Evolutionary conservation across 2,888 invertebrate species (phyloP), one percentile per base, ranked within the genome.

Genomic region (Rosalia funebris): DNA sequence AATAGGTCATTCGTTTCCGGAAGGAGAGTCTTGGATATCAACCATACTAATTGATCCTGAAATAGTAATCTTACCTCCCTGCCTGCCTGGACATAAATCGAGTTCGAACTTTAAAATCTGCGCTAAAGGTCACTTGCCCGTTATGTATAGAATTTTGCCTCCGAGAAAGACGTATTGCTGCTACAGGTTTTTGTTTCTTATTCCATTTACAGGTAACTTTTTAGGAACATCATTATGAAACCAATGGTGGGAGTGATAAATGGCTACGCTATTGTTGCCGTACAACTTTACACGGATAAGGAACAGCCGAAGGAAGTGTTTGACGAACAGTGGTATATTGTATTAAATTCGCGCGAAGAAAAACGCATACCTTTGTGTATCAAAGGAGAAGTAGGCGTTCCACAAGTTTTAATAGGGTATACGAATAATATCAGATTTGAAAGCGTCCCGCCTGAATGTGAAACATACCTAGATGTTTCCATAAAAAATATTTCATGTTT

Each of bases 231-330:
- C 57, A 62, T 70, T 5, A 72, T 84, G 20, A 83, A 83, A 63
- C 84, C 84, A 1, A 79, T 79, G 78, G 68, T 80, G 50, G 83
- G 83, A 25, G 63, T 81, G 31, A 78, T 84, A 53, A 50, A 73
- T 55, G 71, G 75, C 44, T 77, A 75, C 62, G 80, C 81, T 59
- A 76, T 84, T 19, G 71, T 84, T 9, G 74, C 73, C 0, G 77
- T 82, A 0, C 77, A 80, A 60, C 72, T 84, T 57, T 72, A 75
- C 58, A 76, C 81, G 1, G 56, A 56, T n/a, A 25, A 42, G 73
- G 72, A 41, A 5, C 47, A 1, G 60, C 63, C 1, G 58, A 71
- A 10, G 71, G 79, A 54, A 71, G 72, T 76, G 1, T 82, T 81
- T 62, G 60, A 76, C 0, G 84, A 84, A 71, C 73, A 78, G 37